Evolutionary conservation across 2,113 vertebrate species (phyloP).

Genomic region (Acinonyx jubatus): DNA sequence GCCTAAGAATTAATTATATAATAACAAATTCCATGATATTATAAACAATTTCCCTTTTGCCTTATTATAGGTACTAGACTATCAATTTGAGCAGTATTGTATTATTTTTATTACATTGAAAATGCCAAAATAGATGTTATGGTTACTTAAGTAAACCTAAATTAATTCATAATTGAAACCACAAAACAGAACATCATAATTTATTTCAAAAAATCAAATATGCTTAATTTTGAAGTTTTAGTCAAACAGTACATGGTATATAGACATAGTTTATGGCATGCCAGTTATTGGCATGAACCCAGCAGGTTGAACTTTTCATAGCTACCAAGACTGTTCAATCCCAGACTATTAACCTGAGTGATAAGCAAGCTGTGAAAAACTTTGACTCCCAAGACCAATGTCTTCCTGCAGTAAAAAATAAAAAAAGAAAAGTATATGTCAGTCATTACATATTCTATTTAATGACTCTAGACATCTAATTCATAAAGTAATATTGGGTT

Average conservation of each 20-base stretch:
- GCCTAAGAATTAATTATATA: not conserved
- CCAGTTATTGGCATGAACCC: not conserved
- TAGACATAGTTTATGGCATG: not conserved
- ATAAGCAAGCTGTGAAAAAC: not conserved
- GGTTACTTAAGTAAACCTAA: not conserved
- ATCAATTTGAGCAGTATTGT: not conserved
- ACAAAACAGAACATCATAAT: not conserved
- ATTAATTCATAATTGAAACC: constrained; percentile 23
- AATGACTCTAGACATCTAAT: not conserved
- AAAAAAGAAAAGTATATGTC: not conserved
- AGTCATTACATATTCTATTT: not conserved
- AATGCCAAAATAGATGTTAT: constrained; percentile 10
- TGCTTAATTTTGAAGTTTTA: constrained; percentile 26
- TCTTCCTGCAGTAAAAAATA: not conserved
- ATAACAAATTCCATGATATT: not conserved
- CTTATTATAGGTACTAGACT: not conserved
- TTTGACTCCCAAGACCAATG: constrained; percentile 11
- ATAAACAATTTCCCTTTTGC: not conserved
- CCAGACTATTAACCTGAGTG: not conserved
- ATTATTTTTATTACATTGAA: constrained; percentile 37
- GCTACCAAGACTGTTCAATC: not conserved
- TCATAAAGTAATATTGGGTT: constrained; percentile 13
- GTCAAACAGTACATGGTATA: not conserved
- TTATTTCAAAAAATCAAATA: constrained; percentile 18
- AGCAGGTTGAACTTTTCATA: constrained; percentile 1